These are phyloP conservation scores for Sanderia malayensis DNA, from an alignment of 30 jellyfish, hydroid and myxozoan species.

Conservation along the genomic window DNA sequence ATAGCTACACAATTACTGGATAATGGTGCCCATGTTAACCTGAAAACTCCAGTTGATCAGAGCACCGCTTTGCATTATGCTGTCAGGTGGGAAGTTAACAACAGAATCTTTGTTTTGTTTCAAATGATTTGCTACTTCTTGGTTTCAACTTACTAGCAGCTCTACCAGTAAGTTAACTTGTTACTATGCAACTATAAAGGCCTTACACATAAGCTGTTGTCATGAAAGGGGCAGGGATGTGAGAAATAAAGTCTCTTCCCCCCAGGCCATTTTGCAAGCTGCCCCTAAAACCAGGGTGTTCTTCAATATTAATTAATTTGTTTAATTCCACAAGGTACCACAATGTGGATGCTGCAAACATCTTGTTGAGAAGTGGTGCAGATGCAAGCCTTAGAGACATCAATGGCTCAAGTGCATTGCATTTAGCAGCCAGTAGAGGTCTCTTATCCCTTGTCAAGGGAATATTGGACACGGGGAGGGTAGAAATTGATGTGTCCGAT, in stretches of 20 bases:
- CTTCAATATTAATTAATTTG: no score
- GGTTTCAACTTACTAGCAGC: no score
- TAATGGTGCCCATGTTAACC: slow-evolving; percentile 20
- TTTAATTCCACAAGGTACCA: no score
- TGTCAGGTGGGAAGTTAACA: slow-evolving; percentile 40
- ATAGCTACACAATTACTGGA: slow-evolving; percentile 8
- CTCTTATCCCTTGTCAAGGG: slow-evolving; percentile 6
- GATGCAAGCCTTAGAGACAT: slow-evolving; percentile 20
- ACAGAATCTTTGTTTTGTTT: no score
- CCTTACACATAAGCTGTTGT: no score
- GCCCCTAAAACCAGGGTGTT: not conserved
- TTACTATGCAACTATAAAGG: no score
- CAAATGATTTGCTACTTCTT: no score
- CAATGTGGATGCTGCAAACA: slow-evolving; percentile 9
- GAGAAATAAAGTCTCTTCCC: no score
- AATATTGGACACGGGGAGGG: slow-evolving; percentile 6
- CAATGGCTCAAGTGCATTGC: slow-evolving; percentile 46
- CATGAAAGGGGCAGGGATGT: no score
- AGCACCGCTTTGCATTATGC: slow-evolving; percentile 41
- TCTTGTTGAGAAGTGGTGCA: slow-evolving; percentile 33
- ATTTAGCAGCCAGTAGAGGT: slow-evolving; percentile 34
- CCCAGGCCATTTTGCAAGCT: no score
- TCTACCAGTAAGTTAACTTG: no score
- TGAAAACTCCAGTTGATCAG: slow-evolving; percentile 5
- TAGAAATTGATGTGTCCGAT: slow-evolving; percentile 21